Percentiles rank a stretch among this genome's conserved stretches.
Evolutionary conservation across 2,113 vertebrate genomes (phyloP).

Genomic region (Camelus dromedarius): DNA sequence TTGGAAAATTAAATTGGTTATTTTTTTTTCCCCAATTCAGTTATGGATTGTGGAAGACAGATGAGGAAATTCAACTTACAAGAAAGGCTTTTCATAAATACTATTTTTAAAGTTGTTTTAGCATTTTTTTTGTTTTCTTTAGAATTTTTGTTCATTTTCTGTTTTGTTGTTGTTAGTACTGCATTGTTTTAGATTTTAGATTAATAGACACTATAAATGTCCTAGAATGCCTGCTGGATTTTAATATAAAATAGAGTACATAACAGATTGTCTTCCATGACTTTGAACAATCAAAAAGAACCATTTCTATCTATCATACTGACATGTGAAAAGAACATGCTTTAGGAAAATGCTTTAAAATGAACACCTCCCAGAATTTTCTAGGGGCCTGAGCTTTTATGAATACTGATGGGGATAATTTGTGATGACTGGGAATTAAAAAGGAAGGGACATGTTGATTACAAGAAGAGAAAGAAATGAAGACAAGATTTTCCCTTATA

Average conservation of each 20-base stretch:
- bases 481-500: background rate
- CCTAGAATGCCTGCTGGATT: background rate
- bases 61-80: background rate
- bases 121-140: background rate
- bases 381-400: background rate
- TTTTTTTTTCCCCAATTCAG: background rate
- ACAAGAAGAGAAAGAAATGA: slow-evolving; percentile 44
- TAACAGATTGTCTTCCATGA: slow-evolving; percentile 56
- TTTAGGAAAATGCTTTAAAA: slow-evolving; percentile 57
- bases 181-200: slow-evolving; percentile 42
- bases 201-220: slow-evolving; percentile 21
- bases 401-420: slow-evolving; percentile 24
- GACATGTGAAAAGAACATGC: slow-evolving; percentile 3
- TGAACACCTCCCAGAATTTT: background rate
- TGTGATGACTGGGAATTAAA: slow-evolving; percentile 11
- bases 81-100: background rate
- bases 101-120: background rate
- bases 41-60: background rate
- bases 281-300: background rate
- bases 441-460: background rate
- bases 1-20: background rate
- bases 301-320: accelerated
- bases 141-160: slow-evolving; percentile 58
- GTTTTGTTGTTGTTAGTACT: background rate
- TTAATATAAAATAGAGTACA: background rate